Evolutionary conservation across 2,113 vertebrate genomes (phyloP).

Genomic region (Scartelaos histophorus): DNA sequence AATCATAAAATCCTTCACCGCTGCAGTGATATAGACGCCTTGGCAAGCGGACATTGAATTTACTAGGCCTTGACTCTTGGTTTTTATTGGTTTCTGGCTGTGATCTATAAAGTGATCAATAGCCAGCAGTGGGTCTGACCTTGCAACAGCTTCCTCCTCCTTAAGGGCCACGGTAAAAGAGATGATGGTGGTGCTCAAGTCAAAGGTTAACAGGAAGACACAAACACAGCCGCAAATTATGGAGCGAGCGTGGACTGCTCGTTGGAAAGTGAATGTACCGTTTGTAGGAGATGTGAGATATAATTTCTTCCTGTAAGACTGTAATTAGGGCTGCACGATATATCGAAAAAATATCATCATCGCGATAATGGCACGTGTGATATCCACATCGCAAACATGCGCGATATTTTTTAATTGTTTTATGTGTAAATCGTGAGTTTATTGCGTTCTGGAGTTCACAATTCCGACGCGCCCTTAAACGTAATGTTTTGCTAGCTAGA

Average conservation of each 20-base stretch:
- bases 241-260: neutral
- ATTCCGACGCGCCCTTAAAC: too few relatives aligned
- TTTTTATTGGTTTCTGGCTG: slow-evolving; percentile 57
- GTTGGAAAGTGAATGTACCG: neutral
- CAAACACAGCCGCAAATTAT: slow-evolving; percentile 30
- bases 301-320: too few relatives aligned
- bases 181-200: slow-evolving; percentile 22
- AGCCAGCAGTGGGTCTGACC: slow-evolving; percentile 57
- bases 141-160: slow-evolving; percentile 47
- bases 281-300: neutral
- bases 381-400: too few relatives aligned
- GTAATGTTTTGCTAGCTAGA: too few relatives aligned
- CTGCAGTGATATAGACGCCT: slow-evolving; percentile 55
- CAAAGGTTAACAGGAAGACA: slow-evolving; percentile 35
- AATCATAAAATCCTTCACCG: slow-evolving; percentile 67
- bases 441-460: too few relatives aligned
- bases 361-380: too few relatives aligned
- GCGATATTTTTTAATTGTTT: too few relatives aligned
- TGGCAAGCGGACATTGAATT: slow-evolving; percentile 60
- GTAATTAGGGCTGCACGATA: too few relatives aligned
- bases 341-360: too few relatives aligned
- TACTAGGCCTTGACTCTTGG: slow-evolving; percentile 62
- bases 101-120: slow-evolving; percentile 63
- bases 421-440: too few relatives aligned
- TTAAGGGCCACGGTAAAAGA: slow-evolving; percentile 4